These are phyloP conservation scores for Diplolepis rosae DNA, from an alignment of 2,888 invertebrate genomes.

Conservation along the genomic window DNA sequence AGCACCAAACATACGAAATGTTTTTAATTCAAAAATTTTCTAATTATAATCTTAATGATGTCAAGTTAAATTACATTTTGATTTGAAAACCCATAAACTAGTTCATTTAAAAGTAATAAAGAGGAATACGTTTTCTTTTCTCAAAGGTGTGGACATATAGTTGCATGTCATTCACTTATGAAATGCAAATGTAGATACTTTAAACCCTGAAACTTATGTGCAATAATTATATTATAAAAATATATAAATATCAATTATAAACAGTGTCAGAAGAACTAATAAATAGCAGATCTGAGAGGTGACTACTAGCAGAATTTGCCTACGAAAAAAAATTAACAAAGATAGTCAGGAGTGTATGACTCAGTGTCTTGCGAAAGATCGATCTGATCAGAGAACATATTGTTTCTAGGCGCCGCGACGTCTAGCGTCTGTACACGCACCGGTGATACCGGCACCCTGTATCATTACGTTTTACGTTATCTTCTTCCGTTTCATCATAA, in stretches of 20 bases:
- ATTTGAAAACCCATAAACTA: no score
- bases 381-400: constrained; percentile 68
- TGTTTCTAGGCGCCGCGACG: constrained; percentile 71
- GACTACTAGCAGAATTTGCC: neutral
- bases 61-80: no score
- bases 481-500: neutral
- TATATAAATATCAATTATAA: neutral
- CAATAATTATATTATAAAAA: neutral
- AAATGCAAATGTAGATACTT: neutral
- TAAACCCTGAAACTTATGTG: neutral
- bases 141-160: no score
- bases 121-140: no score
- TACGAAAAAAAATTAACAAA: constrained; percentile 12
- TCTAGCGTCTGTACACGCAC: constrained; percentile 64
- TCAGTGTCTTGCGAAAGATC: constrained; percentile 67
- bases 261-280: neutral
- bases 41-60: no score
- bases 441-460: constrained; percentile 14
- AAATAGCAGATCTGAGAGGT: neutral
- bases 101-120: no score
- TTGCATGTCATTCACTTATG: neutral
- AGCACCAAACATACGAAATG: no score
- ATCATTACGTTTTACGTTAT: neutral
- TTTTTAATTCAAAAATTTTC: no score
- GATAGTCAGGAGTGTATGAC: constrained; percentile 62